A percentile compares a stretch with the other conserved stretches of the same genome.
These are phyloP conservation scores for Wasmannia auropunctata DNA, from an alignment of 1,140 invertebrate species.

Conservation along the genomic window DNA sequence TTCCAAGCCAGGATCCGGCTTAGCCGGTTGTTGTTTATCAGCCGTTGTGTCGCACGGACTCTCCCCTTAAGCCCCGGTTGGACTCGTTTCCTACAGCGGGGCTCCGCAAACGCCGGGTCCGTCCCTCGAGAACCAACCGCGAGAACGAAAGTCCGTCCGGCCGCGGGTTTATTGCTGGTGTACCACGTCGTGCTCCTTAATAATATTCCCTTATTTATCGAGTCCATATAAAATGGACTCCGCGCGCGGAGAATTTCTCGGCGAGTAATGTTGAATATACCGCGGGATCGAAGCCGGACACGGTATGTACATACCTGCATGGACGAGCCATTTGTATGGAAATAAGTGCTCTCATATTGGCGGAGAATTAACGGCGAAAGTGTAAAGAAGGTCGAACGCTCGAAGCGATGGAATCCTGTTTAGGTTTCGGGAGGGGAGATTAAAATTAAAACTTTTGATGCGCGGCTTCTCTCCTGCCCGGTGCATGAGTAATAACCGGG, in stretches of 20 bases:
- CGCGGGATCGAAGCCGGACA: not conserved
- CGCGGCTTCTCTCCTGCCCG: too few relatives aligned
- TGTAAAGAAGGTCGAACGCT: not conserved
- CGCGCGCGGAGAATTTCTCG: not conserved
- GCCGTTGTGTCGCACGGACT: not conserved
- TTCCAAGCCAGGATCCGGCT: constrained; percentile 33
- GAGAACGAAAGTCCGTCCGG: constrained; percentile 23
- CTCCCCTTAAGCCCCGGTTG: constrained; percentile 30
- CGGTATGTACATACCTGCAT: too few relatives aligned
- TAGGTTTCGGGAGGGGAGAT: not conserved
- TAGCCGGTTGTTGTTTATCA: constrained; percentile 62
- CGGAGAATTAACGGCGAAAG: not conserved
- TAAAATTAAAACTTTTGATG: constrained; percentile 24
- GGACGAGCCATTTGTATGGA: not conserved
- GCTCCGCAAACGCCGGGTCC: not conserved
- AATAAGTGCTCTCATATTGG: not conserved
- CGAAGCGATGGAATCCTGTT: not conserved
- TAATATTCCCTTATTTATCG: constrained; percentile 35
- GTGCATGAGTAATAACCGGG: not conserved
- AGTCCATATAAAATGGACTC: not conserved
- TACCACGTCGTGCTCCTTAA: not conserved
- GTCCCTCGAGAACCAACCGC: constrained; percentile 1
- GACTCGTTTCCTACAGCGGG: constrained; percentile 50
- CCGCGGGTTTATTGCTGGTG: not conserved
- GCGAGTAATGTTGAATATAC: constrained; percentile 4